Evolutionary conservation across 2,888 invertebrate species (phyloP).

Genomic region (Dione vanillae): DNA sequence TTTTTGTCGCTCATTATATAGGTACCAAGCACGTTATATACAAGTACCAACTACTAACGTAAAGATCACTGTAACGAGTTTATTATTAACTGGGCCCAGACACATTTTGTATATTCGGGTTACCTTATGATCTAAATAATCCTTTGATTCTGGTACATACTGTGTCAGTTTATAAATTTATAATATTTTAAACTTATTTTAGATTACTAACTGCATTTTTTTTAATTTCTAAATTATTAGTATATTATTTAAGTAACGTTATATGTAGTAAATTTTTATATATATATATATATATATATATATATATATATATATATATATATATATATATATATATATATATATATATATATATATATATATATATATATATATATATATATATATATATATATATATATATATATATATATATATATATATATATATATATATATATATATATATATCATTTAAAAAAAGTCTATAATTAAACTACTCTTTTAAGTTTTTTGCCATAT

Average conservation of each 20-base stretch:
- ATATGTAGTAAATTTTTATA: too few species aligned
- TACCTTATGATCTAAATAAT: not conserved
- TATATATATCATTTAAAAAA: too few species aligned
- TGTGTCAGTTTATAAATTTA: not conserved
- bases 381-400: too few species aligned
- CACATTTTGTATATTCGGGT: not conserved
- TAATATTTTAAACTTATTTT: not conserved
- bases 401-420: too few species aligned
- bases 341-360: too few species aligned
- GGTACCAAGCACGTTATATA: too few species aligned
- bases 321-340: too few species aligned
- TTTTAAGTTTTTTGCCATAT: not conserved
- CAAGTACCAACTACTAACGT: not conserved
- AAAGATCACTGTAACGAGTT: constrained; percentile 6
- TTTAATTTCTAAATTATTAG: not conserved
- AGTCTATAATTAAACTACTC: not conserved
- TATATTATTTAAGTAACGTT: too few species aligned
- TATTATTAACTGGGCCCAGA: not conserved
- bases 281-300: too few species aligned
- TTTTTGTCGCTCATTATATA: not conserved
- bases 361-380: too few species aligned
- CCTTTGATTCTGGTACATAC: constrained; percentile 5
- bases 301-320: too few species aligned
- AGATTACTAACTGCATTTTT: not conserved
- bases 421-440: too few species aligned